Base-by-base conservation (phyloP, 2,113 vertebrate species). In the Takifugu flavidus region DNA sequence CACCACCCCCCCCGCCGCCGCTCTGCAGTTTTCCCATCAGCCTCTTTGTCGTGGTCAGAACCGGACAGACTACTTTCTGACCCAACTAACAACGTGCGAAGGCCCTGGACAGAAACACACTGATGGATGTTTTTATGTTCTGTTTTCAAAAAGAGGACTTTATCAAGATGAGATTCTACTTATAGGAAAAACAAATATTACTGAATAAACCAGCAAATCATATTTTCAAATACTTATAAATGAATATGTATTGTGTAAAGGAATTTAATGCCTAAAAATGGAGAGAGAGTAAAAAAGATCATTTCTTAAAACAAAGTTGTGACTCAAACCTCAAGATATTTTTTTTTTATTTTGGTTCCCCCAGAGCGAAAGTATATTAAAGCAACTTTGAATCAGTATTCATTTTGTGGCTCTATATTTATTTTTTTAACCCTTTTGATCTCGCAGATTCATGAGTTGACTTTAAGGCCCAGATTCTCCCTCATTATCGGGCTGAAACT, bases 191-290 rank as follows among this genome's bases (percentile, higher is more conserved):
- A 84, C 20, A 86, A 60, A 78, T 88, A 82, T 84, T 79, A 82
- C 77, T 56, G 77, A 87, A 83, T 80, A 90, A 87, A 84, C 89
- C 88, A 92, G 89, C 88, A 89, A 72, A 80, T 80, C 62, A 87
- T 91, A 91, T 92, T 91, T 91, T 92, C 87, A 86, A 87, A 89
- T 91, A 90, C 84, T 53, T 82, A 82, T 82, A 83, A 80, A 79
- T 51, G 46, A 84, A 85, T 77, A 53, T 77, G 77, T 86, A 85
- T 86, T 70, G 70, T 87, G 52, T 91, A 88, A 81, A 80, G 66
- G 52, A 88, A 86, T 75, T 84, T 77, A 73, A 74, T 71, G 73
- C 80, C 46, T 85, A 77, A 79, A 72, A 75, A 79, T 56, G 68
- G 82, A 43, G 13, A 43, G 12, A 43, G 5, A 43, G 13, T 2